These are phyloP conservation scores for Phacellophora camtschatica DNA, from an alignment of 30 jellyfish, hydroid and myxozoan species.

Conservation along the genomic window DNA sequence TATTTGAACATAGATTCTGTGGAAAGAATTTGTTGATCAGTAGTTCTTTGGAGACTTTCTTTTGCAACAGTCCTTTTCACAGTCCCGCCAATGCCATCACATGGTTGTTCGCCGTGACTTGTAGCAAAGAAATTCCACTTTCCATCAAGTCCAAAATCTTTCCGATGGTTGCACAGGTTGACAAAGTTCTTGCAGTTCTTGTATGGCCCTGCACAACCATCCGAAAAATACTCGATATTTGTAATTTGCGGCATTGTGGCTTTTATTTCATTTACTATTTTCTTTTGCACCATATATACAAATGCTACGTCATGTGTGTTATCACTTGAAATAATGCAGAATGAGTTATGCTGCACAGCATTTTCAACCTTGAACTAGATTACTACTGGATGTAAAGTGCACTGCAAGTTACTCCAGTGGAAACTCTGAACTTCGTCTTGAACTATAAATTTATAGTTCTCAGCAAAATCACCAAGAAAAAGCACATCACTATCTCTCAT, in stretches of 20 bases:
- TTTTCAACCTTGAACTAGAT: background rate
- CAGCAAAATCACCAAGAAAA: constrained; percentile 46
- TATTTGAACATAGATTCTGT: constrained; percentile 1
- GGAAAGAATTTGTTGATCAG: too few relatives aligned
- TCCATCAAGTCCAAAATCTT: constrained; percentile 40
- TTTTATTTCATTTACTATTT: background rate
- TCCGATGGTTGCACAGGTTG: constrained; percentile 49
- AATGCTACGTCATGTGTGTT: background rate
- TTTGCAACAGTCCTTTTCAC: constrained; percentile 53
- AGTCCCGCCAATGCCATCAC: constrained; percentile 81
- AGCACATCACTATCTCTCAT: background rate
- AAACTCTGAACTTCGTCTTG: constrained; percentile 34
- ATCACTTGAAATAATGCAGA: constrained; percentile 41
- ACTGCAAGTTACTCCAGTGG: constrained; percentile 35
- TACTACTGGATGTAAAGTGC: constrained; percentile 51
- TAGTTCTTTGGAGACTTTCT: constrained; percentile 65
- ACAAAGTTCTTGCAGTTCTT: constrained; percentile 50
- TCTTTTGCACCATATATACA: constrained; percentile 8
- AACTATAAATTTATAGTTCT: too few relatives aligned
- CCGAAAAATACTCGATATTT: constrained; percentile 28
- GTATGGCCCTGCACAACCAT: constrained; percentile 86
- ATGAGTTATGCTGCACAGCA: background rate
- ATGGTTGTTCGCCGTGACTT: constrained; percentile 68
- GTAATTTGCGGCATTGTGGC: background rate
- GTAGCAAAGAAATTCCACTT: constrained; percentile 68